Evolutionary conservation across 2,113 vertebrate species (phyloP), one percentile per base, ranked within the genome.

Genomic region (Dendrocopos noguchii): DNA sequence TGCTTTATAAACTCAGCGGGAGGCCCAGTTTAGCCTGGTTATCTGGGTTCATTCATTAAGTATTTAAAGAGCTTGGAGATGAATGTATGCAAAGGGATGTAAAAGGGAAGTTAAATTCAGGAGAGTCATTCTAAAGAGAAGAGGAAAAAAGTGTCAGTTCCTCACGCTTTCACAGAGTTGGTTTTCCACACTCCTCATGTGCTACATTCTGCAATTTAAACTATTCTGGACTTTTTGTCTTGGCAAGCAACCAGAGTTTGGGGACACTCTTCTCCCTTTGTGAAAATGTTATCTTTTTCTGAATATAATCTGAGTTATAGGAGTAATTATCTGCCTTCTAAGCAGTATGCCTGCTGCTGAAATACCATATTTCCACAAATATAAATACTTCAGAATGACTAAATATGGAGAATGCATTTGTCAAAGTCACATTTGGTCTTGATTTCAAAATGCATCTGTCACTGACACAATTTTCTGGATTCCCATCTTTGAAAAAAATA

Each of bases 31-130:
- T 60, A 90, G 18, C 65, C 29, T 80, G 21, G 9, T 64, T 81
- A 46, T 25, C 73, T 46, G 87, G 46, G 81, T 91, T 95, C 78
- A 66, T 84, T 96, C 88, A 89, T 95, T 84, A 95, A 95, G 93
- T 87, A 93, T 87, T 96, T 91, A 92, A 82, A 87, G 61, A 89
- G 39, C 71, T 81, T 91, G 59, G 63, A 91, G 59, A 95, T 82
- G 82, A 80, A 42, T 84, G 53, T 14, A 36, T 67, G 47, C 66
- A 85, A 92, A 87, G 46, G 19, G 42, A 17, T 18, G 87, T 89
- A 87, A 84, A 84, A 89, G 7, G 10, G 33, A 92, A 90, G 34
- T 70, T 81, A 88, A 88, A 90, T 59, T 74, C 33, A 65, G 87
- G 56, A 61, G 8, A 91, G 13, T 59, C 3, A 87, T 36, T 66